Percentiles rank a stretch among this genome's conserved stretches.
Conservation (phyloP, 2,888 invertebrate genomes). For the Temnothorax ravouxi region DNA sequence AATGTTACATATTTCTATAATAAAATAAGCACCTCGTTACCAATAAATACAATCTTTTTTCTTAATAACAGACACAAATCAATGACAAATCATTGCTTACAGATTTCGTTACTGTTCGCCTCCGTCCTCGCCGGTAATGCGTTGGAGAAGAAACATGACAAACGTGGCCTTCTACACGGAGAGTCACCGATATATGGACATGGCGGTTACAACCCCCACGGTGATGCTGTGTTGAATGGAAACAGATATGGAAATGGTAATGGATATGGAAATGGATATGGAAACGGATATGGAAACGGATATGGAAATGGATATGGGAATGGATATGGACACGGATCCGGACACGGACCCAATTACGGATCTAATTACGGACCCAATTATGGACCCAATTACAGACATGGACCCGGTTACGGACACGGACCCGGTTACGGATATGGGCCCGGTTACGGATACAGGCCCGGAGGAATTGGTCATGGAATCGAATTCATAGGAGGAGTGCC, state of each 20-base stretch:
- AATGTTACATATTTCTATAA: background rate
- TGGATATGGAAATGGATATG: constrained; percentile 1
- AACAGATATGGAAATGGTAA: background rate
- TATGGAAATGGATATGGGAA: background rate
- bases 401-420: background rate
- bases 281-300: background rate
- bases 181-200: constrained; percentile 33
- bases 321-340: constrained; percentile 2
- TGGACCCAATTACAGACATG: background rate
- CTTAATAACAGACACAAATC: background rate
- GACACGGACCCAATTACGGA: background rate
- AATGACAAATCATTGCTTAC: constrained; percentile 20
- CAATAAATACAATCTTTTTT: background rate
- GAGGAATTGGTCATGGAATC: constrained; percentile 3
- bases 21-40: background rate
- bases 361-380: background rate
- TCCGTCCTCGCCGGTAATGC: constrained; percentile 59
- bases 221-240: background rate
- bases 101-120: constrained; percentile 71
- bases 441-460: background rate
- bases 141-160: constrained; percentile 62
- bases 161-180: constrained; percentile 64
- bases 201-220: background rate
- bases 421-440: background rate
- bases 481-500: background rate